Base-by-base conservation (phyloP, 2,113 vertebrate genomes). In the Lophotis ruficrista region DNA sequence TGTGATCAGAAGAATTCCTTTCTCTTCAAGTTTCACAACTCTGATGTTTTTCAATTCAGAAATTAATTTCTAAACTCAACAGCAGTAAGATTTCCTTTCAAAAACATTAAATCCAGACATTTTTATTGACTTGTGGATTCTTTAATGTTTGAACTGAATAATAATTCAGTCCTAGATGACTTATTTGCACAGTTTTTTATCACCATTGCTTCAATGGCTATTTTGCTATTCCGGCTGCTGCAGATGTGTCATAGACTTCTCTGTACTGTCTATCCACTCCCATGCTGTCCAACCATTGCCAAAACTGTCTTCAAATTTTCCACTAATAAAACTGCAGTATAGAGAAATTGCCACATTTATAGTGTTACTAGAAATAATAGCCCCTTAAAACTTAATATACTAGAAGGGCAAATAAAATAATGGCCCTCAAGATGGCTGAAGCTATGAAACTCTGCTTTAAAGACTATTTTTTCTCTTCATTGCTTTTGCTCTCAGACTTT, bases 211-310 rank as follows among this genome's bases (percentile, higher is more conserved):
- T 87, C 41, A 31, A 38, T 33, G 50, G 76, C 18, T 14, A 6
- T 93, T 95, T 96, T 70, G 33, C 83, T 95, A 11, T 84, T 79
- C 57, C 9, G 21, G n/a, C 50, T 93, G 62, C 35, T 94, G 66
- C 30, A 43, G 37, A 2, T 81, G 23, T 77, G 47, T 77, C 48
- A 45, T 9, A 72, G 87, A 53, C 28, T 83, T 86, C 68, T 86
- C 43, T 66, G 24, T 86, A 43, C 61, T 64, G 38, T 72, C 27
- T 86, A 27, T 70, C 33, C 76, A 68, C 38, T 87, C 45, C 28
- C 65, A 27, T 31, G 19, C 15, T 84, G 25, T 56, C 82, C 60
- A 89, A 23, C 33, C 57, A 20, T 37, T 84, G 57, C 70, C 87
- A 93, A 91, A 94, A 62, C 6, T 5, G 4, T 62, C 71, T 80